phyloP scores from a whole-genome alignment of 2,888 invertebrate species.

The Priapulus caudatus region DNA sequence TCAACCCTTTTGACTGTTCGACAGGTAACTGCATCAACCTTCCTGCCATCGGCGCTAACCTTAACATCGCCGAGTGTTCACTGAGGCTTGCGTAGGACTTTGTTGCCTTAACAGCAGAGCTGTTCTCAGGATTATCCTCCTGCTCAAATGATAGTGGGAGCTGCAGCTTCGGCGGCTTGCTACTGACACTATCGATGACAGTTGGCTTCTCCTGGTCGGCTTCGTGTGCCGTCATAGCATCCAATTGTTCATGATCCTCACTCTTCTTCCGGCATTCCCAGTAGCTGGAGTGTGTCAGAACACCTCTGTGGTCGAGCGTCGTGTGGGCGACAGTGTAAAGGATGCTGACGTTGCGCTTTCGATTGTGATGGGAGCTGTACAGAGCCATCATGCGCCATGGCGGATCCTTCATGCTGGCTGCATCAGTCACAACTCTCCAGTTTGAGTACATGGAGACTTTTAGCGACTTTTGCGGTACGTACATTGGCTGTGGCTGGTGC shows the following conservation, averaged over 20 bases:
- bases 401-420: slow-evolving; percentile 18
- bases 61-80: too few relatives aligned
- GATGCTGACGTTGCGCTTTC: slow-evolving; percentile 59
- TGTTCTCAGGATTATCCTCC: too few relatives aligned
- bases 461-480: slow-evolving; percentile 52
- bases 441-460: slow-evolving; percentile 93
- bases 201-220: slow-evolving; percentile 2
- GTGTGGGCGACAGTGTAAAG: slow-evolving; percentile 47
- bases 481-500: slow-evolving; percentile 85
- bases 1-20: too few relatives aligned
- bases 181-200: too few relatives aligned
- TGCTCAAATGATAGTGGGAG: too few relatives aligned
- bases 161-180: too few relatives aligned
- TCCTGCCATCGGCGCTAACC: too few relatives aligned
- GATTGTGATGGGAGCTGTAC: slow-evolving; percentile 47
- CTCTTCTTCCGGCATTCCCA: too few relatives aligned
- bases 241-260: too few relatives aligned
- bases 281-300: slow-evolving; percentile 41
- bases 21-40: too few relatives aligned
- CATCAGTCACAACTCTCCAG: slow-evolving; percentile 45
- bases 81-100: too few relatives aligned
- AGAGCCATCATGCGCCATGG: slow-evolving; percentile 27
- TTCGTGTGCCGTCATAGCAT: slow-evolving; percentile 5
- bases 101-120: too few relatives aligned
- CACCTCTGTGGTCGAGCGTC: slow-evolving; percentile 49